A percentile compares a stretch with the other conserved stretches of the same genome.
phyloP scores from a whole-genome alignment of 2,797 vertebrate species.

The Eulemur coronatus region DNA sequence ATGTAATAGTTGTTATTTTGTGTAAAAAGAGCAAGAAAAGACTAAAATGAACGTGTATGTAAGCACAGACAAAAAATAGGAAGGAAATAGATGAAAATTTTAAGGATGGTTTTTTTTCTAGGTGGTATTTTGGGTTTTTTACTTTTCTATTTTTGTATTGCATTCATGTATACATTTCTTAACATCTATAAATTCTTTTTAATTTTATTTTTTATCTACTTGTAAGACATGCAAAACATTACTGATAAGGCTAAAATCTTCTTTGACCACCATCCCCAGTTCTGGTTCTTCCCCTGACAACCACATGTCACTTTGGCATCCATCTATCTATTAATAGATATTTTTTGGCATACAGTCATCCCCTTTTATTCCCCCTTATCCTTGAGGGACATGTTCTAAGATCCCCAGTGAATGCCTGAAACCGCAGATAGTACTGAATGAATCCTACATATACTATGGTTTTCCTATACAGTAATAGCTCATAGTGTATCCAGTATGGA shows the following conservation, averaged over 20 bases:
- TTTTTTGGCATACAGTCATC: not conserved
- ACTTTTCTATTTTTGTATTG: not conserved
- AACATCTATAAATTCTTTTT: not conserved
- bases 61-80: not conserved
- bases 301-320: not conserved
- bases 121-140: not conserved
- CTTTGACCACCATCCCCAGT: not conserved
- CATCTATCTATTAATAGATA: not conserved
- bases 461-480: not conserved
- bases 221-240: not conserved
- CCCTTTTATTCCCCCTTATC: not conserved
- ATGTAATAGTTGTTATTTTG: not conserved
- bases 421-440: not conserved
- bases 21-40: not conserved
- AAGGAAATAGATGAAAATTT: not conserved
- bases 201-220: not conserved
- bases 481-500: not conserved
- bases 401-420: not conserved
- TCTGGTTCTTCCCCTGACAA: not conserved
- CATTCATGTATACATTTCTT: not conserved
- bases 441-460: not conserved
- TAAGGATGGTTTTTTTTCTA: not conserved
- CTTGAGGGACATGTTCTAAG: not conserved
- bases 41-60: not conserved
- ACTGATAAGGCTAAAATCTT: not conserved